Evolutionary conservation across 2,113 vertebrate species (phyloP).

Genomic region (Pluvianellus socialis): DNA sequence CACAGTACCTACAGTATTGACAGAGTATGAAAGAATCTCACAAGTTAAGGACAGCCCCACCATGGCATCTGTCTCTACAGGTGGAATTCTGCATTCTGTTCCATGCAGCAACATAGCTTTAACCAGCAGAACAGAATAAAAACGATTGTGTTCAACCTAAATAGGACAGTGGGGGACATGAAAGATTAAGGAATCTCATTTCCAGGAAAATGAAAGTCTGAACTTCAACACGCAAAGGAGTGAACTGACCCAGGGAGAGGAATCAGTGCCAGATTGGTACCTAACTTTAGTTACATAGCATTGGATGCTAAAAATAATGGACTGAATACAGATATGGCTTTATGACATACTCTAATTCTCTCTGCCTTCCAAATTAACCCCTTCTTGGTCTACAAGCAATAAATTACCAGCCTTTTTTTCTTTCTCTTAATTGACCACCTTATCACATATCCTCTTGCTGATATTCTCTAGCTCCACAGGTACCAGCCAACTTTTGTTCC

Average conservation of each 20-base stretch:
- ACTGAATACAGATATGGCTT: background rate
- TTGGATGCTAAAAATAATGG: background rate
- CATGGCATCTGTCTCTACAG: background rate
- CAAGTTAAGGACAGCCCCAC: background rate
- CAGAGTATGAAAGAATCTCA: background rate
- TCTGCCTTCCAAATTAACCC: background rate
- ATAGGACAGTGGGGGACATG: background rate
- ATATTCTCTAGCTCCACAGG: background rate
- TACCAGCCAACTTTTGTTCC: background rate
- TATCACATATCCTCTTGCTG: background rate
- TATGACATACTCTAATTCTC: background rate
- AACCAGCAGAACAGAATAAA: background rate
- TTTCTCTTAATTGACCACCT: background rate
- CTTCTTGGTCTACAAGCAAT: background rate
- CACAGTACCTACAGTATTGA: no score
- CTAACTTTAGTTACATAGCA: background rate
- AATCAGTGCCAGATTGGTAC: background rate
- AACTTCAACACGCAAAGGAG: background rate
- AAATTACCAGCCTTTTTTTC: background rate
- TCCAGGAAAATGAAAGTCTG: background rate
- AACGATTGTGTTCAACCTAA: accelerated
- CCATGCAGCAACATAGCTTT: background rate
- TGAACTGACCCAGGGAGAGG: background rate
- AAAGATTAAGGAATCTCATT: background rate
- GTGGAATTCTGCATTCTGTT: background rate